Base-by-base conservation (phyloP, 2,113 vertebrate species). In the Macaca fascicularis region DNA sequence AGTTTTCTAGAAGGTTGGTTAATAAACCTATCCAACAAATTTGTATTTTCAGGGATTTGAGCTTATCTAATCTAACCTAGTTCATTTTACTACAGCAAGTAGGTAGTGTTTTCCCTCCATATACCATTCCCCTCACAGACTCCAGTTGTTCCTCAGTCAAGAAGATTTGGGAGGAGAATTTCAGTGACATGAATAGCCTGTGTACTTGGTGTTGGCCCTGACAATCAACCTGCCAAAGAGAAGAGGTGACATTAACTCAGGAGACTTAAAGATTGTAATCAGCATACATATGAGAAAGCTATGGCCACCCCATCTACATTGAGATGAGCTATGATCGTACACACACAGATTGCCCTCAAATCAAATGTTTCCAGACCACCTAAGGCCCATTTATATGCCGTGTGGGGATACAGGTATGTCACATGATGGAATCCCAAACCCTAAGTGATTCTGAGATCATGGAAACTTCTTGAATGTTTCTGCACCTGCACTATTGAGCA, bases 211-310 rank as follows among this genome's bases (percentile, higher is more conserved):
- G n/a, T 25, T 48, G 64, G 27, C 81, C 61, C 84, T 83, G 75
- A 59, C 48, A 27, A 1, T 52, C 48, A n/a, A 1, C 75, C 70
- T 25, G 64, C 20, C 22, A 20, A 38, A 83, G 70, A 76, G 67
- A n/a, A 22, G 67, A 55, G 32, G 10, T 9, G 67, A 7, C 32
- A 3, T 67, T 45, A 70, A 50, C 59, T 83, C 40, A 0, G 19
- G 61, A 43, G 17, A 57, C 59, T 11, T 45, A 57, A 20, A n/a
- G 67, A 43, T 27, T 2, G 1, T 9, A 23, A 30, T 8, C 40
- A 40, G 76, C 10, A 1, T 1, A 0, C 25, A 14, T 4, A 7
- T 1, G 59, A 35, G 61, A 59, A 48, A 85, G 16, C 48, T 45
- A 4, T 32, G 78, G 22, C n/a, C 11, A 1, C 30, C 7, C 22